Percentiles rank a stretch among this genome's conserved stretches.
phyloP scores from a whole-genome alignment of 2,888 invertebrate species.

The Drosophila ezoana region DNA sequence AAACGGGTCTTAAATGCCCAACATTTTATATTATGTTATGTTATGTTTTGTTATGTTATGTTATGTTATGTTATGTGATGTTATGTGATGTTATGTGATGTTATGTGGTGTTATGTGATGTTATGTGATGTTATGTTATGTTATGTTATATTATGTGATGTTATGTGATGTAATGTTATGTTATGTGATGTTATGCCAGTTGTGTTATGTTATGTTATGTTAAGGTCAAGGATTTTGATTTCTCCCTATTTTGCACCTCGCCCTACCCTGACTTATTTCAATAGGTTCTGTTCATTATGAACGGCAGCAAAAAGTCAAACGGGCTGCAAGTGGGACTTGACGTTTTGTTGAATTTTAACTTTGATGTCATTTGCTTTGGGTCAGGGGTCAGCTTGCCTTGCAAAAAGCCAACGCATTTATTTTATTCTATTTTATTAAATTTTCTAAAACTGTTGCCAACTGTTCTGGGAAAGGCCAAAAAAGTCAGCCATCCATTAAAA shows the following conservation, averaged over 20 bases:
- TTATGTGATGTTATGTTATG: too few species aligned
- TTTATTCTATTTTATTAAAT: conserved; percentile 4
- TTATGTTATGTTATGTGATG: too few species aligned
- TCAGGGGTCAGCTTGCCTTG: conserved; percentile 2
- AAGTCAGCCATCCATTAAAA: conserved; percentile 2
- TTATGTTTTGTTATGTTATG: too few species aligned
- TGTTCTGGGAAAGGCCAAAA: neutral
- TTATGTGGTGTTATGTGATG: too few species aligned
- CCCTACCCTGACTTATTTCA: too few species aligned
- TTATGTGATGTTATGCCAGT: too few species aligned
- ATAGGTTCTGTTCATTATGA: conserved; percentile 1
- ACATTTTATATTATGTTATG: too few species aligned
- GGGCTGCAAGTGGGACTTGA: conserved; percentile 19
- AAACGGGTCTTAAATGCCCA: too few species aligned
- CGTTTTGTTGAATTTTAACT: conserved; percentile 17
- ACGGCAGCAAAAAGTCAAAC: conserved; percentile 9
- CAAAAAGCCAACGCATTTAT: conserved; percentile 12
- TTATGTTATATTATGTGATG: too few species aligned
- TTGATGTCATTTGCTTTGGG: conserved; percentile 4
- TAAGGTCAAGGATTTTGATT: neutral
- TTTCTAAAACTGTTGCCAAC: conserved; percentile 1
- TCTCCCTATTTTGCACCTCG: neutral
- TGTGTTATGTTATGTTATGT: too few species aligned
- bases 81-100: too few species aligned
- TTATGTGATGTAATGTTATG: too few species aligned